Evolutionary conservation across 2,797 vertebrate genomes (phyloP).

Genomic region (Acanthopagrus latus): DNA sequence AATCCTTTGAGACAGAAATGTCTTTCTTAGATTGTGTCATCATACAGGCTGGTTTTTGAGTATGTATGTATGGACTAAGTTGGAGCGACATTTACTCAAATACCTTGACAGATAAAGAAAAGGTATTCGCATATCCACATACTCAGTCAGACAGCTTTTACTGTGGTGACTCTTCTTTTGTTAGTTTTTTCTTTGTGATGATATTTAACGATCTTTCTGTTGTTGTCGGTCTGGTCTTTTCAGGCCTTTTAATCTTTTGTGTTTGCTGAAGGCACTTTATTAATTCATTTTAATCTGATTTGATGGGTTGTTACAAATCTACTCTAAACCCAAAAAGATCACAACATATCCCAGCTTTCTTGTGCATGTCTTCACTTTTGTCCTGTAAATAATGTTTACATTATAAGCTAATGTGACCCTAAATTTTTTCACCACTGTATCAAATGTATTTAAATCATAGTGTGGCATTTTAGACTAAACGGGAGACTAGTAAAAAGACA

Average conservation of each 20-base stretch:
- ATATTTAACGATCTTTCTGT: constrained; percentile 32
- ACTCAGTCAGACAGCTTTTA: background rate
- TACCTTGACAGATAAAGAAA: constrained; percentile 5
- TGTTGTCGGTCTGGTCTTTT: constrained; percentile 23
- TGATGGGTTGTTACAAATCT: constrained; percentile 30
- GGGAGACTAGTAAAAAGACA: too few relatives aligned
- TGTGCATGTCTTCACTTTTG: constrained; percentile 20
- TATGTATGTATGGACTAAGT: background rate
- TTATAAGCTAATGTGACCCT: too few relatives aligned
- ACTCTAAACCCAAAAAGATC: constrained; percentile 20
- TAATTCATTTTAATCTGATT: constrained; percentile 24
- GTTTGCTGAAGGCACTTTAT: constrained; percentile 32
- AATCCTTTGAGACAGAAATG: background rate
- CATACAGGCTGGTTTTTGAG: background rate
- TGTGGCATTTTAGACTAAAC: background rate
- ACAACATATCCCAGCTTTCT: constrained; percentile 22
- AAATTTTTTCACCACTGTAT: background rate
- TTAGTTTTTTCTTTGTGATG: constrained; percentile 3
- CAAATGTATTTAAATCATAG: background rate
- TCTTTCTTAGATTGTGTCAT: constrained; percentile 1
- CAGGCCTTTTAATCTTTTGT: background rate
- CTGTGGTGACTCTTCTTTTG: background rate
- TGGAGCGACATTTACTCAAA: background rate
- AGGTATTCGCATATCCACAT: background rate
- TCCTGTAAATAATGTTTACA: background rate